phyloP scores from a whole-genome alignment of 2,888 invertebrate species.

The Latrodectus elegans region DNA sequence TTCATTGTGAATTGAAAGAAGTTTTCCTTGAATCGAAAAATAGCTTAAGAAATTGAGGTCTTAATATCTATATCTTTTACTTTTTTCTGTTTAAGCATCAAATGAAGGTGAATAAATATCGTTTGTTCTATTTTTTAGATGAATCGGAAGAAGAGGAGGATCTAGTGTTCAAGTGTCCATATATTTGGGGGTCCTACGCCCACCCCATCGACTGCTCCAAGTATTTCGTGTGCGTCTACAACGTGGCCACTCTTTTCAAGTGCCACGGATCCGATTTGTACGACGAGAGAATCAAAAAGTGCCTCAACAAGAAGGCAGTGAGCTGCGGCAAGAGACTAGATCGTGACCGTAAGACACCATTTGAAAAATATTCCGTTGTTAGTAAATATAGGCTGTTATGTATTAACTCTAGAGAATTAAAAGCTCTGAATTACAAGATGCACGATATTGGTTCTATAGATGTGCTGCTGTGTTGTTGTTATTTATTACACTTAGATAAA shows the following conservation, averaged over 20 bases:
- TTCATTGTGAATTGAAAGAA: no score
- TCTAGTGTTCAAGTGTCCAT: constrained; percentile 10
- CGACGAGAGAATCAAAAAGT: background rate
- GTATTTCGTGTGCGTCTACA: constrained; percentile 18
- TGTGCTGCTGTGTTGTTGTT: no score
- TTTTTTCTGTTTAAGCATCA: no score
- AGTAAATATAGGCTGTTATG: no score
- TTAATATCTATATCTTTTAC: no score
- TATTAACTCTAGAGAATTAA: no score
- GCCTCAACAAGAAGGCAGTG: background rate
- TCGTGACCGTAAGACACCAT: constrained; percentile 4
- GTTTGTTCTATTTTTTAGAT: background rate
- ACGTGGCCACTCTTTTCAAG: background rate
- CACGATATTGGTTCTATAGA: no score
- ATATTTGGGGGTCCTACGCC: constrained; percentile 2
- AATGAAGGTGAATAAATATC: background rate
- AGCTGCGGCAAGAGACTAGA: constrained; percentile 9
- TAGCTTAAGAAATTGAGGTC: no score
- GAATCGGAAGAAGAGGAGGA: background rate
- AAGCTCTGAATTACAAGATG: no score
- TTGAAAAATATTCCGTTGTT: no score
- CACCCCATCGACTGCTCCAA: constrained; percentile 19
- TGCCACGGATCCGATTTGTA: background rate
- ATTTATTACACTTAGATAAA: no score
- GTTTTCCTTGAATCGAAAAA: no score